Percentiles rank a stretch among this genome's conserved stretches.
Conservation (phyloP, 1,140 invertebrate genomes). For the Leptinotarsa texana region DNA sequence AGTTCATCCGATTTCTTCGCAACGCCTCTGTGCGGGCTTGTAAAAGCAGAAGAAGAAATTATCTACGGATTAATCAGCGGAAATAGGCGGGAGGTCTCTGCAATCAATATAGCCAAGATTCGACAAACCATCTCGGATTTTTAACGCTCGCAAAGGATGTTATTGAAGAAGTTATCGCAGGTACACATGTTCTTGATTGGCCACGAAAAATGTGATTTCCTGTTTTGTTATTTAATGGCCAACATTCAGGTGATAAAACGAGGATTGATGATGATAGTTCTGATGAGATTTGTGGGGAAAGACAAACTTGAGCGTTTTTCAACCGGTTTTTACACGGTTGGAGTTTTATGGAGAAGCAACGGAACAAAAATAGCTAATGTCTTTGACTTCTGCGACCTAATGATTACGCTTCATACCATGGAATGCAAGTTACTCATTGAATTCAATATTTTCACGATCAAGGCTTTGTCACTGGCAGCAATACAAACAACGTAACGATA, state of each 20-base stretch:
- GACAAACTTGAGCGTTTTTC: too few relatives aligned
- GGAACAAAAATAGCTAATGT: too few relatives aligned
- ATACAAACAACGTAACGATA: too few relatives aligned
- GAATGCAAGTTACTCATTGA: too few relatives aligned
- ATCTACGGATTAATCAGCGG: neutral
- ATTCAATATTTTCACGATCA: too few relatives aligned
- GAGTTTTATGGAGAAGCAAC: too few relatives aligned
- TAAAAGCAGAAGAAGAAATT: neutral
- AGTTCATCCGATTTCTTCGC: neutral
- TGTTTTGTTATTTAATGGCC: slow-evolving; percentile 2
- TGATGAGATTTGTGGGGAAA: too few relatives aligned
- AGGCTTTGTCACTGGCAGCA: too few relatives aligned
- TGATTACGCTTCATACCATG: too few relatives aligned
- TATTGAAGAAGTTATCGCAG: neutral
- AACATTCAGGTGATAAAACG: neutral
- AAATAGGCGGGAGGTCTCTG: slow-evolving; percentile 1
- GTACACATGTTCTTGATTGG: neutral
- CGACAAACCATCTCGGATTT: neutral
- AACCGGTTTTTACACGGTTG: too few relatives aligned
- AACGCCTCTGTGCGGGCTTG: neutral
- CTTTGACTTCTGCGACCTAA: too few relatives aligned
- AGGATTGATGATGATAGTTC: neutral
- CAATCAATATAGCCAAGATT: neutral
- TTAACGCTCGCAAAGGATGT: neutral
- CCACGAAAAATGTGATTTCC: neutral